A percentile compares a stretch with the other conserved stretches of the same genome.
Conservation (phyloP, 2,888 invertebrate species). For the Zelleria hepariella region DNA sequence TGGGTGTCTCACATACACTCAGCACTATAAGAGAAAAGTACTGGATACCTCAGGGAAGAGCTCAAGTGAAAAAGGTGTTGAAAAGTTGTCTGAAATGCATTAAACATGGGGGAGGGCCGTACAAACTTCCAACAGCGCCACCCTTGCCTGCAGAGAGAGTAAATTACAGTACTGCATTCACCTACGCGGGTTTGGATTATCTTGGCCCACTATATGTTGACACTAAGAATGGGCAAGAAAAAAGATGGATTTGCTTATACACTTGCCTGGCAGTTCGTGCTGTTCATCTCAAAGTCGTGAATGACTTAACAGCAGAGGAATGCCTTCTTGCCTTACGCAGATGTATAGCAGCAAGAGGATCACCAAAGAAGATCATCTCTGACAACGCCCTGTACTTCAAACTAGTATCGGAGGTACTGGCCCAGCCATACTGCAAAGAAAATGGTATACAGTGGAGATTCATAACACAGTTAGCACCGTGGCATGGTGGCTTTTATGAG, state of each 20-base stretch:
- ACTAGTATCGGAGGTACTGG: slow-evolving; percentile 12
- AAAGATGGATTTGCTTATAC: slow-evolving; percentile 15
- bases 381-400: slow-evolving; percentile 19
- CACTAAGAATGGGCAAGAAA: slow-evolving; percentile 5
- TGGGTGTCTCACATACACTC: slow-evolving; percentile 14
- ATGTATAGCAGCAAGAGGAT: slow-evolving; percentile 10
- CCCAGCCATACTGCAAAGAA: slow-evolving; percentile 2
- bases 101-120: slow-evolving; percentile 21
- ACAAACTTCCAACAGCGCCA: slow-evolving; percentile 16
- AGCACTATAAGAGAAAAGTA: slow-evolving; percentile 10
- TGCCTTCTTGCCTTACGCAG: slow-evolving; percentile 15
- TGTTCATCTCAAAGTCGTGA: slow-evolving; percentile 19
- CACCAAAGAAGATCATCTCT: slow-evolving; percentile 11
- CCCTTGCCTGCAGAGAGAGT: slow-evolving; percentile 18
- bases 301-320: slow-evolving; percentile 17
- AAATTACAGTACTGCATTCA: slow-evolving; percentile 13
- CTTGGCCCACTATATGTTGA: slow-evolving; percentile 13
- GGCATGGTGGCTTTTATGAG: slow-evolving; percentile 18
- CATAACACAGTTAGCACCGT: slow-evolving; percentile 16
- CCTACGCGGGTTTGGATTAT: slow-evolving; percentile 16
- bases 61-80: slow-evolving; percentile 12
- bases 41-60: slow-evolving; percentile 16
- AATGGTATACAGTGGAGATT: slow-evolving; percentile 15
- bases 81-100: slow-evolving; percentile 13
- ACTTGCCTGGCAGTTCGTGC: slow-evolving; percentile 19